Conservation (phyloP, 2,113 vertebrate species). For the Erythrocebus patas region DNA sequence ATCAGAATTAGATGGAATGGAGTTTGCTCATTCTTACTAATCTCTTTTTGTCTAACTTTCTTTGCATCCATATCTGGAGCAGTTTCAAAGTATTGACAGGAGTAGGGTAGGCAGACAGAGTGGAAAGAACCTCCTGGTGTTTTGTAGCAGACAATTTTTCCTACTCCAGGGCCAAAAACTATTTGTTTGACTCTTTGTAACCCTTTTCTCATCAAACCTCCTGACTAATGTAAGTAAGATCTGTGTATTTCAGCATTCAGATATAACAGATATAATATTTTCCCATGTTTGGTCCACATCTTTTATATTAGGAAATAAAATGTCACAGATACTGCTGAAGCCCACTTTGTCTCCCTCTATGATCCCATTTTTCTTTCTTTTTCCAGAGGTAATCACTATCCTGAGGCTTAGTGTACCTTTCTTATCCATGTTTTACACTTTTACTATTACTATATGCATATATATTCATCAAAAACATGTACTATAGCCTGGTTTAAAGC, state of each 20-base stretch:
- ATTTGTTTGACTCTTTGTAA: background rate
- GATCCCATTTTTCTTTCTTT: background rate
- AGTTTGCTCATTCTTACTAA: background rate
- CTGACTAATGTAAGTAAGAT: background rate
- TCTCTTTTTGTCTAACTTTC: background rate
- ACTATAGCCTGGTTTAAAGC: background rate
- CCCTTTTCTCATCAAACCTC: background rate
- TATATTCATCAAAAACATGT: background rate
- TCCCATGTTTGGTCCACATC: background rate
- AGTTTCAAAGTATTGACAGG: background rate
- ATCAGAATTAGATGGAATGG: background rate
- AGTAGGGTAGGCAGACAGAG: background rate
- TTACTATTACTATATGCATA: background rate
- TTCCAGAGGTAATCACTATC: background rate
- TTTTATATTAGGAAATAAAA: background rate
- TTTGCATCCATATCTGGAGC: background rate
- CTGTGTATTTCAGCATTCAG: background rate
- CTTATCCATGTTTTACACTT: background rate
- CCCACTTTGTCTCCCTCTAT: background rate
- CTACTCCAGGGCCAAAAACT: background rate
- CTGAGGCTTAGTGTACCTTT: background rate
- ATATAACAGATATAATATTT: background rate
- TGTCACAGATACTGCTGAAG: background rate
- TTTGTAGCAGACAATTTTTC: background rate
- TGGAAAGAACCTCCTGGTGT: background rate